Evolutionary conservation across 2,113 vertebrate species (phyloP).

Genomic region (Bombycilla garrulus): DNA sequence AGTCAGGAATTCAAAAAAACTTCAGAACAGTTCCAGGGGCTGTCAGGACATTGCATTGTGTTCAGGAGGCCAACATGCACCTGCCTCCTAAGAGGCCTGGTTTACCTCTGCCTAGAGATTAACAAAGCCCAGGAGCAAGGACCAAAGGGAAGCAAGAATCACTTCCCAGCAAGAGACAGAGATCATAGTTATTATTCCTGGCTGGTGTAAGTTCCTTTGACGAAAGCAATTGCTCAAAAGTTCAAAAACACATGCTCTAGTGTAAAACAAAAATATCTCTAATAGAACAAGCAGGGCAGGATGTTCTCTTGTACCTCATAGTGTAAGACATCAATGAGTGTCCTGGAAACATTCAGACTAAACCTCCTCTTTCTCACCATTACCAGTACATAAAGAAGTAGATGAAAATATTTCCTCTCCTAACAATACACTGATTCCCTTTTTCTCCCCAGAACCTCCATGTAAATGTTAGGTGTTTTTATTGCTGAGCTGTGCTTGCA

Average conservation of each 20-base stretch:
- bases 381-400: neutral
- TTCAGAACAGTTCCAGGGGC: neutral
- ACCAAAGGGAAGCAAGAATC: neutral
- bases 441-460: neutral
- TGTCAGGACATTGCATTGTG: neutral
- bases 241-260: neutral
- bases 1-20: neutral
- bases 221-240: neutral
- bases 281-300: neutral
- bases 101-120: neutral
- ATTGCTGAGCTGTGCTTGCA: neutral
- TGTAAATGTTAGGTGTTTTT: neutral
- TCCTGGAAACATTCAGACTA: neutral
- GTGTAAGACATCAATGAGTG: neutral
- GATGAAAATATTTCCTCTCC: neutral
- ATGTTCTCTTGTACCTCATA: neutral
- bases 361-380: neutral
- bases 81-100: neutral
- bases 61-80: neutral
- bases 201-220: neutral
- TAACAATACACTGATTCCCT: neutral
- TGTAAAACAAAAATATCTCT: neutral
- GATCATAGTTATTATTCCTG: neutral
- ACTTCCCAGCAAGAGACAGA: neutral
- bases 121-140: neutral